Conservation (phyloP, 2,797 vertebrate species). For the Oreonectes daqikongensis region DNA sequence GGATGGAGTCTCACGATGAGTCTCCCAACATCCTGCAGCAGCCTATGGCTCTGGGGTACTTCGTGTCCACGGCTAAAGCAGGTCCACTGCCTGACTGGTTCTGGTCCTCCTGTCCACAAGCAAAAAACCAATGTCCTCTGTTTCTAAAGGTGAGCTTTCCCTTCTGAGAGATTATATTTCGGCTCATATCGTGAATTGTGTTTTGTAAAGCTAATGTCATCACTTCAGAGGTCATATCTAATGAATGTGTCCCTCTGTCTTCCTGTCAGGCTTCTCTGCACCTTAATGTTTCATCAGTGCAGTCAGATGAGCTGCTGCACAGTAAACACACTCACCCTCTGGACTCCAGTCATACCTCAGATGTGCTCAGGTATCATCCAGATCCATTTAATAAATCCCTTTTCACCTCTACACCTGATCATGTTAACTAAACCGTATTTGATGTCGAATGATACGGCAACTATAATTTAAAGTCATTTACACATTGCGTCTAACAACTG, state of each 20-base stretch:
- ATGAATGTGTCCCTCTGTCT: conserved; percentile 35
- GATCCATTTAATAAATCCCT: neutral
- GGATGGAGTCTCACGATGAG: conserved; percentile 96
- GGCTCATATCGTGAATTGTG: neutral
- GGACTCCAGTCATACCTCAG: conserved; percentile 99
- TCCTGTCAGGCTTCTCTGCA: conserved; percentile 92
- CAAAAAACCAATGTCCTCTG: conserved; percentile 97
- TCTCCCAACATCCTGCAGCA: conserved; percentile 97
- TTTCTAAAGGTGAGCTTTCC: conserved; percentile 91
- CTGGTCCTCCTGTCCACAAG: conserved; percentile 98
- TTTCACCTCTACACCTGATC: neutral
- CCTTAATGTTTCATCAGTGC: conserved; percentile 95
- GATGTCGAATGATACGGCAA: no score
- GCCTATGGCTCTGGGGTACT: conserved; percentile 95
- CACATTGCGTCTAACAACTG: neutral
- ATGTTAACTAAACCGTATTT: no score
- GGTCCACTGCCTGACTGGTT: conserved; percentile 98
- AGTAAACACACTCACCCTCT: conserved; percentile 99
- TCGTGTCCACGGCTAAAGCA: conserved; percentile 96
- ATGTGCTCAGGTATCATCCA: conserved; percentile 92
- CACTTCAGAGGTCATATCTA: neutral
- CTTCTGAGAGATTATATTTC: neutral
- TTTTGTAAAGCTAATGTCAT: conserved; percentile 19
- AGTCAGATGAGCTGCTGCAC: conserved; percentile 97
- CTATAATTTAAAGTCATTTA: no score